Percentiles rank a stretch among this genome's conserved stretches.
Conservation (phyloP, 1,140 invertebrate genomes). For the Pseudachorutes palmiensis region DNA sequence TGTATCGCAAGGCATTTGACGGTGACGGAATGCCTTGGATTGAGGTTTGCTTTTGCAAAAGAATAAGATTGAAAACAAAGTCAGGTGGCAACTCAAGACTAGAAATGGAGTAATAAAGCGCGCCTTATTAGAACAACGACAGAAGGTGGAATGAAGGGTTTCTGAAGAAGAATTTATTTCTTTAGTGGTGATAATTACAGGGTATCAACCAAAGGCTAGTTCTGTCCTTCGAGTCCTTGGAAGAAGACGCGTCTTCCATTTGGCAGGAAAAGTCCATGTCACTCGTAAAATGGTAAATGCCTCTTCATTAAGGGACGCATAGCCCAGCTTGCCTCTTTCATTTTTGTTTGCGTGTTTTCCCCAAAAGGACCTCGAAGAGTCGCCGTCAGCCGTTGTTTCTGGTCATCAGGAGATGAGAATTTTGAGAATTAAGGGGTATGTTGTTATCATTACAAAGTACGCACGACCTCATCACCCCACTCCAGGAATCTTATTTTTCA, state of each 20-base stretch:
- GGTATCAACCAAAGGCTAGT: not conserved
- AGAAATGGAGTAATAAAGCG: slow-evolving; percentile 7
- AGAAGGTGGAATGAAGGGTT: not conserved
- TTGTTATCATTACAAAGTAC: not conserved
- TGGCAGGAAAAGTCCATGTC: not conserved
- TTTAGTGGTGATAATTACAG: not conserved
- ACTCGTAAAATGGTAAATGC: slow-evolving; percentile 12
- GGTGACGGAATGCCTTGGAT: too few species aligned
- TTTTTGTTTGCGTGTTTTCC: not conserved
- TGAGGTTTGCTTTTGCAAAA: too few species aligned
- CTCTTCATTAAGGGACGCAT: slow-evolving; percentile 2
- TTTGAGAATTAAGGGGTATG: not conserved
- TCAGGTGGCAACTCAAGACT: too few species aligned
- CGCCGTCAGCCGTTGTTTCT: not conserved
- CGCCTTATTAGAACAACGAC: not conserved
- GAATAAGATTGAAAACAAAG: too few species aligned
- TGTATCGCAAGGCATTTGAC: too few species aligned
- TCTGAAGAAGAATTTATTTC: not conserved
- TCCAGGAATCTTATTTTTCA: not conserved
- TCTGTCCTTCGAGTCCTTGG: too few species aligned
- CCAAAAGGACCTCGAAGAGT: not conserved
- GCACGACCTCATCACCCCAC: too few species aligned
- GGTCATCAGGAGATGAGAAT: not conserved
- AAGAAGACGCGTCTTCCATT: too few species aligned
- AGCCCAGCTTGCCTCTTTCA: not conserved